Conservation (phyloP, 1,140 invertebrate genomes). For the Diabrotica virgifera region DNA sequence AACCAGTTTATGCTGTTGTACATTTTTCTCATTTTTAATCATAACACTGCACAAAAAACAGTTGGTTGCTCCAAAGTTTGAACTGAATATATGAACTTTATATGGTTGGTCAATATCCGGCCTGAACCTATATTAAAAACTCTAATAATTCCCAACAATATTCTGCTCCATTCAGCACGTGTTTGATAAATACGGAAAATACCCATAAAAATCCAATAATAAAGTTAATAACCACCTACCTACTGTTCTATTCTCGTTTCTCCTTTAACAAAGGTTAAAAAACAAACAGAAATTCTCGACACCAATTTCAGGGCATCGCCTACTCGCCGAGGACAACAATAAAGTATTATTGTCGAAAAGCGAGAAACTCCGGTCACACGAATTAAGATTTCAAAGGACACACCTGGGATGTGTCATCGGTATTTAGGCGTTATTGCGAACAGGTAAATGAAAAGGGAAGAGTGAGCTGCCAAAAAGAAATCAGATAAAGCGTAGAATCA, state of each 20-base stretch:
- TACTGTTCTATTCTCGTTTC: not conserved
- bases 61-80: no score
- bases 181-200: not conserved
- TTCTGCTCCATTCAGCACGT: no score
- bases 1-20: no score
- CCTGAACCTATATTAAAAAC: no score
- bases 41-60: no score
- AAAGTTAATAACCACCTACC: not conserved
- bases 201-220: not conserved
- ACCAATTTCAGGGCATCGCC: not conserved
- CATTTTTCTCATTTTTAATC: no score
- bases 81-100: no score
- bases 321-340: not conserved
- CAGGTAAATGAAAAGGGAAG: constrained; percentile 24
- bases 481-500: not conserved
- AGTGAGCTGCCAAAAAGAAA: not conserved
- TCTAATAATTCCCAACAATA: no score
- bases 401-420: constrained; percentile 31
- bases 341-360: constrained; percentile 6
- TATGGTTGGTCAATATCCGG: no score
- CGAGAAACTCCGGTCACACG: constrained; percentile 25
- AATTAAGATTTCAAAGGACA: constrained; percentile 33
- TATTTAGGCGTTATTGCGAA: constrained; percentile 18
- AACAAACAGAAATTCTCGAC: not conserved
- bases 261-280: not conserved